phyloP scores from a whole-genome alignment of 2,797 vertebrate species.

The Macropus fuliginosus region DNA sequence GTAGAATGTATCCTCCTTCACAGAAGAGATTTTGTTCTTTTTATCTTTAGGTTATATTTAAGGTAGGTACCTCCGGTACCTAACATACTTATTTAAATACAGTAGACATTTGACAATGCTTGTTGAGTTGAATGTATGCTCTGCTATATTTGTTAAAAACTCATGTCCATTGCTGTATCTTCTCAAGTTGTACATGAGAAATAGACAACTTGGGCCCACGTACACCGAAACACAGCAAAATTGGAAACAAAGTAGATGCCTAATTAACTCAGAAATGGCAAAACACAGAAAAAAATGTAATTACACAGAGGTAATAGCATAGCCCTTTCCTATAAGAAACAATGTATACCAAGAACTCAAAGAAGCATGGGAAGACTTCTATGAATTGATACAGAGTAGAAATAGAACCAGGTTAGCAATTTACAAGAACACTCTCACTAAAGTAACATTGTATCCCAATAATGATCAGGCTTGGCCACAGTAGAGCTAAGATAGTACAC shows the following conservation, averaged over 20 bases:
- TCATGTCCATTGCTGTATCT: conserved; percentile 36
- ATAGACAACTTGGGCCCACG: conserved; percentile 22
- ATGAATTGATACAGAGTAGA: background rate
- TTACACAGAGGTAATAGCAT: conserved; percentile 60
- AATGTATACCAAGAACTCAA: background rate
- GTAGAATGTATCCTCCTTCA: background rate
- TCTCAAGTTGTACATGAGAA: conserved; percentile 55
- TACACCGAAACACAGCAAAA: background rate
- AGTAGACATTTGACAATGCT: background rate
- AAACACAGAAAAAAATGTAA: too few species aligned
- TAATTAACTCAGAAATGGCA: background rate
- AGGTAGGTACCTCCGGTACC: too few species aligned
- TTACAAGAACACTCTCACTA: background rate
- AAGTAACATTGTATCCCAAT: background rate
- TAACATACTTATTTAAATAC: background rate
- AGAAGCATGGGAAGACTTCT: background rate
- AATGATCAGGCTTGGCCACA: background rate
- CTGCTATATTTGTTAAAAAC: background rate
- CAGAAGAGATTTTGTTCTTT: background rate
- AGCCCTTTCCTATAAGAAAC: background rate
- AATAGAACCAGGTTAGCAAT: background rate
- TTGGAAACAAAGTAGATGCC: background rate
- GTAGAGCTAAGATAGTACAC: background rate
- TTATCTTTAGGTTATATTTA: background rate
- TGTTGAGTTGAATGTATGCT: conserved; percentile 2